Conservation (phyloP, 2,797 vertebrate genomes). For the Pangasius djambal region DNA sequence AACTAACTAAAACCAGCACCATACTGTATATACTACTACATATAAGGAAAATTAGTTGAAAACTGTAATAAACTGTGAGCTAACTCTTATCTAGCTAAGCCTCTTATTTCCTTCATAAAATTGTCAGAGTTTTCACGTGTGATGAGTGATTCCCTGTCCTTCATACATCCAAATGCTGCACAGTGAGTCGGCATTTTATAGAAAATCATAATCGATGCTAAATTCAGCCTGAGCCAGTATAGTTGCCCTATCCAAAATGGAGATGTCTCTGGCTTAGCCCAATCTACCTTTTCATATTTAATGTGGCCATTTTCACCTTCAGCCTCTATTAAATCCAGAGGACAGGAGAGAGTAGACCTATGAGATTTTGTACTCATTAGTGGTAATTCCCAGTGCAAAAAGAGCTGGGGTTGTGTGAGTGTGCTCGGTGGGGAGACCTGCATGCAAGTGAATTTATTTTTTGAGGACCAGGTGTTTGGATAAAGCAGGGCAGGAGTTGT, state of each 20-base stretch:
- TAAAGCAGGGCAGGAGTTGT: constrained; percentile 60
- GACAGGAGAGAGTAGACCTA: constrained; percentile 38
- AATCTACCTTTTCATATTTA: not conserved
- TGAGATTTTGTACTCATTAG: constrained; percentile 57
- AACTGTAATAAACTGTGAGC: not conserved
- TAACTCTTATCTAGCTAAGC: not conserved
- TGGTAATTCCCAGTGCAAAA: constrained; percentile 48
- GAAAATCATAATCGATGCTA: not conserved
- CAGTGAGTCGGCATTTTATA: not conserved
- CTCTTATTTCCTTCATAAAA: not conserved
- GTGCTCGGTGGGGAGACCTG: constrained; percentile 49
- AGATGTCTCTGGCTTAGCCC: not conserved
- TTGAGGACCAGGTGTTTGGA: constrained; percentile 60
- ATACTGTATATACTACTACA: no score
- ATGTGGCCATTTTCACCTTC: constrained; percentile 36
- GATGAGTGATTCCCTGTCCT: not conserved
- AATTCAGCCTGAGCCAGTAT: not conserved
- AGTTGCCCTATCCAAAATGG: not conserved
- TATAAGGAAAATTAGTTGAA: not conserved
- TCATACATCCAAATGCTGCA: not conserved
- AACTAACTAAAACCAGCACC: not conserved
- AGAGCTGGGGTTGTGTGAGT: constrained; percentile 45
- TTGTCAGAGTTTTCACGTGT: not conserved
- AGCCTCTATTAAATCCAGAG: constrained; percentile 31
- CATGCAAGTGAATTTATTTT: constrained; percentile 62